A percentile compares a stretch with the other conserved stretches of the same genome.
phyloP scores from a whole-genome alignment of 30 jellyfish, hydroid and myxozoan species.

The Pseudorhiza aurosa region DNA sequence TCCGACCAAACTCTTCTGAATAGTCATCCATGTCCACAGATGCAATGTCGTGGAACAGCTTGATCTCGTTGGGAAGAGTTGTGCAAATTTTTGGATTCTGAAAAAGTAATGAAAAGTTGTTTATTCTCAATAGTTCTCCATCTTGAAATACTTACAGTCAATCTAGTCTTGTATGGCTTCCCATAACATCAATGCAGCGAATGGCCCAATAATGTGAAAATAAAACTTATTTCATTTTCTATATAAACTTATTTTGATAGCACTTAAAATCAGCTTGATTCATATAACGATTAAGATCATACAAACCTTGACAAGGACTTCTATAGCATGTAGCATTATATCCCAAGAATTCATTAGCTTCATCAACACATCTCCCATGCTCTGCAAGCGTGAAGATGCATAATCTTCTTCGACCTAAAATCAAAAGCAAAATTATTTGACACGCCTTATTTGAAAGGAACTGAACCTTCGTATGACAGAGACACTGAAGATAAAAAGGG shows the following conservation, averaged over 20 bases:
- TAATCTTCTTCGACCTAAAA: slow-evolving; percentile 27
- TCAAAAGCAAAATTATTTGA: neutral
- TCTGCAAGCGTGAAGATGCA: slow-evolving; percentile 5
- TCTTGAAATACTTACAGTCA: too few species aligned
- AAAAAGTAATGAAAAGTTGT: neutral
- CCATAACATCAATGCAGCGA: too few species aligned
- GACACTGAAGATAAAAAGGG: too few species aligned
- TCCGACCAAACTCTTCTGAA: neutral
- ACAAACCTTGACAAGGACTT: slow-evolving; percentile 7
- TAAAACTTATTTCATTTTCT: too few species aligned
- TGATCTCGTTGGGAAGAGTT: slow-evolving; percentile 18
- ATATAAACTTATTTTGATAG: too few species aligned
- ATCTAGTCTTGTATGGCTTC: too few species aligned
- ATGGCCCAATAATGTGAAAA: too few species aligned
- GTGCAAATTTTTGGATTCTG: slow-evolving; percentile 21
- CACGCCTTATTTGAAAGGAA: too few species aligned
- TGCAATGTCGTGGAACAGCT: slow-evolving; percentile 14
- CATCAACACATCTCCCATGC: neutral
- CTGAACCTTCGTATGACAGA: too few species aligned
- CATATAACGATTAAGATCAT: too few species aligned
- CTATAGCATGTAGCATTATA: slow-evolving; percentile 21
- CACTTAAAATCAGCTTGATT: too few species aligned
- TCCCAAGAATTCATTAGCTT: slow-evolving; percentile 25
- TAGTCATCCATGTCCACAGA: slow-evolving; percentile 16
- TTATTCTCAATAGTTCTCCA: too few species aligned